Percentiles rank a stretch among this genome's conserved stretches.
These are phyloP conservation scores for Coregonus ussuriensis DNA, from an alignment of 2,797 vertebrate species.

Conservation along the genomic window DNA sequence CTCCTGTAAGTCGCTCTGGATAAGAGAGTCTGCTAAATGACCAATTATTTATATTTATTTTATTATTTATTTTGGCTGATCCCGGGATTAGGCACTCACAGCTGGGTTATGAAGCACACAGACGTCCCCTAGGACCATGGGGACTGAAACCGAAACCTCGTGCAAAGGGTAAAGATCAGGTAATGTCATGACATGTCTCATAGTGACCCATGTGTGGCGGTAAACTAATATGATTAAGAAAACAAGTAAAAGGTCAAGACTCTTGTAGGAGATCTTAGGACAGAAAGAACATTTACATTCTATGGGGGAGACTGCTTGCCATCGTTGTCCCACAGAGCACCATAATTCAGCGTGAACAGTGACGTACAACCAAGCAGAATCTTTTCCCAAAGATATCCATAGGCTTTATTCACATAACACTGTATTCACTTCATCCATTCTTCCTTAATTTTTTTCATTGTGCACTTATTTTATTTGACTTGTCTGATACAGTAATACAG, in stretches of 20 bases:
- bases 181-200: constrained; percentile 47
- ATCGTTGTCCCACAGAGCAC: too few species aligned
- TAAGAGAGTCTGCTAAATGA: too few species aligned
- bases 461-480: neutral
- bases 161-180: neutral
- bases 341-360: too few species aligned
- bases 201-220: constrained; percentile 41
- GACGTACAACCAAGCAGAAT: too few species aligned
- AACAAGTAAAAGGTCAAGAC: too few species aligned
- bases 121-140: constrained; percentile 23
- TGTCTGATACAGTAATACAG: neutral
- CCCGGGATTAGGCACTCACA: constrained; percentile 39
- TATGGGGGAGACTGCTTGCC: too few species aligned
- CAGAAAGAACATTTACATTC: neutral
- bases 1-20: too few species aligned
- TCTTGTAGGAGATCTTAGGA: neutral
- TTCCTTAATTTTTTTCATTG: neutral
- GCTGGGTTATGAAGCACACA: constrained; percentile 40
- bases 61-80: constrained; percentile 47
- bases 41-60: too few species aligned
- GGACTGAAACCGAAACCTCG: constrained; percentile 36
- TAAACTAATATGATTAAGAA: constrained; percentile 1
- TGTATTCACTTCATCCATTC: neutral
- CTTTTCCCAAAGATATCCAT: too few species aligned
- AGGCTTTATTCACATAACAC: too few species aligned